Conservation (phyloP, 2,113 vertebrate genomes). For the Cryptotis parvus region DNA sequence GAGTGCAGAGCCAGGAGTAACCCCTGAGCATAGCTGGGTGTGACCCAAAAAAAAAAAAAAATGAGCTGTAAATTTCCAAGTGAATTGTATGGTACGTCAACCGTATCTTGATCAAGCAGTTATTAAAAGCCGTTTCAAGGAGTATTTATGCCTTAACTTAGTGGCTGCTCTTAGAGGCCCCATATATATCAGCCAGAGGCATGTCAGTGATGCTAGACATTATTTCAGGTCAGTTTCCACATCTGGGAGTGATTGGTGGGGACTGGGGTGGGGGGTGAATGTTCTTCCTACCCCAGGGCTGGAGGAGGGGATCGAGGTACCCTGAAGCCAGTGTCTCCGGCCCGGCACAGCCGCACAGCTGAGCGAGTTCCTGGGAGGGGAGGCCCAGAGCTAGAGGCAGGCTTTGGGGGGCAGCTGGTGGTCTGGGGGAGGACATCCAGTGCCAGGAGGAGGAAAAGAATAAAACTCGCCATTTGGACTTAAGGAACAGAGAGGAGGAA, state of each 20-base stretch:
- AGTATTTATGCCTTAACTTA: slow-evolving; percentile 43
- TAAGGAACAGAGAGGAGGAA: too few species aligned
- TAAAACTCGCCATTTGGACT: too few species aligned
- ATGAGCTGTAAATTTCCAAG: background rate
- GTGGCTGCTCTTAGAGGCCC: background rate
- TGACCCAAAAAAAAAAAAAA: too few species aligned
- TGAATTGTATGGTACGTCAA: background rate
- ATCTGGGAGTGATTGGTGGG: background rate
- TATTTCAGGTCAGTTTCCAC: background rate
- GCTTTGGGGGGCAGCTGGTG: background rate
- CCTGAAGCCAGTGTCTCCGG: background rate
- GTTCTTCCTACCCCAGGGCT: background rate
- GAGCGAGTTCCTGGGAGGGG: background rate
- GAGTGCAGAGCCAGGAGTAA: too few species aligned
- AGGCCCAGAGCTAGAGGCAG: background rate
- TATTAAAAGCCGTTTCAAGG: slow-evolving; percentile 46
- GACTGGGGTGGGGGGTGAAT: background rate
- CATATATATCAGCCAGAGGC: background rate
- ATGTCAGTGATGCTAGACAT: background rate
- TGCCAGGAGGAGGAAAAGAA: background rate
- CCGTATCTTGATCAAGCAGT: slow-evolving; percentile 31
- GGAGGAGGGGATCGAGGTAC: background rate
- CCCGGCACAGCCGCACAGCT: background rate
- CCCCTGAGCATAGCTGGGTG: too few species aligned
- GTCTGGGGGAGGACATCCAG: background rate